Base-by-base conservation (phyloP, 1,140 invertebrate species). In the Helicoverpa zea region DNA sequence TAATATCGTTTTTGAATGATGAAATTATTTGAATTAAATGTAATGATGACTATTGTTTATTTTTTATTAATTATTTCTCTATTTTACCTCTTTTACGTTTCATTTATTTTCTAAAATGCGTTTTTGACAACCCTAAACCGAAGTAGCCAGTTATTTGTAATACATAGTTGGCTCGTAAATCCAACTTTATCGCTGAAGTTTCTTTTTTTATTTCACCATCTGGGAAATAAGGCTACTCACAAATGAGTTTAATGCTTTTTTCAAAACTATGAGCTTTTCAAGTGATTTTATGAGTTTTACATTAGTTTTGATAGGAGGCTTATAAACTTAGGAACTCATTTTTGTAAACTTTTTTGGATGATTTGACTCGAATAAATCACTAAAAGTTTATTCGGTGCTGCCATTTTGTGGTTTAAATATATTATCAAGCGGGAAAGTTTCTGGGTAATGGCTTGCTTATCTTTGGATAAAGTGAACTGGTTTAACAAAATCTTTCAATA, bases 161-260 rank as follows among this genome's bases (percentile, higher is more conserved):
- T 51, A 63, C 58, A 75, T 75, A 75, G 58, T 63, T 59, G 16
- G 11, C 73, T 75, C 73, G 58, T 75, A 75, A 63, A 75, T 75
- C 58, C 73, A 16, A 47, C 18, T 75, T 75, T 75, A 75, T 75
- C 58, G 73, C 35, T 12, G 43, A 75, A 75, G 29, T 75, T 43
- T 75, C 9, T 68, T 61, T 75, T 74, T 59, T 75, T 52, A 52
- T 29, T 23, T 49, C 58, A 61, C 54, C 73, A 75, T 75, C 73
- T 61, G 73, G 56, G 10, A 59, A 59, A 49, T 75, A 75, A 74
- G 73, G 35, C 16, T 16, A 12, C 29, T 61, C 54, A 29, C 73
- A 75, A 75, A 75, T 63, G 73, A 61, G 35, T 61, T 14, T 51
- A 75, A 75, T 63, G 73, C 3, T 14, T 61, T 74, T 74, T 74